Conservation (phyloP, 2,888 invertebrate genomes). For the Tachina lurida region DNA sequence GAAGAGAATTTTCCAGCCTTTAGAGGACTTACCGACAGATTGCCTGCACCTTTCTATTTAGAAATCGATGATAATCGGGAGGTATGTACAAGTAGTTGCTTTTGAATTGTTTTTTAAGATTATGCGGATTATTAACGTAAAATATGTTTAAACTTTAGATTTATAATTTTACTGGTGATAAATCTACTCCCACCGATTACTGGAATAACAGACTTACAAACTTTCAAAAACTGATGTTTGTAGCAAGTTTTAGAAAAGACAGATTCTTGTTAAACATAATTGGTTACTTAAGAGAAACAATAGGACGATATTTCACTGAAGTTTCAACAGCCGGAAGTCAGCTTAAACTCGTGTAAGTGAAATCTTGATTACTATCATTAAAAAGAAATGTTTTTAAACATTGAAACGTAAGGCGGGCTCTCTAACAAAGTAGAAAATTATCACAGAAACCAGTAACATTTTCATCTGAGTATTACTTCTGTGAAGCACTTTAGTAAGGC, state of each 20-base stretch:
- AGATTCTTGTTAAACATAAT: slow-evolving; percentile 92
- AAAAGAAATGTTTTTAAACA: background rate
- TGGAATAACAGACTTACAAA: slow-evolving; percentile 87
- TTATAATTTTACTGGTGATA: slow-evolving; percentile 84
- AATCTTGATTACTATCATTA: background rate
- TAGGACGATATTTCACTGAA: slow-evolving; percentile 92
- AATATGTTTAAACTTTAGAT: slow-evolving; percentile 82
- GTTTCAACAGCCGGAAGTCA: slow-evolving; percentile 87
- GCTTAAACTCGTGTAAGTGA: slow-evolving; percentile 79
- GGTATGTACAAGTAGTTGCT: slow-evolving; percentile 60
- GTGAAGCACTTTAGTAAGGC: no score
- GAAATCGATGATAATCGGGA: slow-evolving; percentile 85
- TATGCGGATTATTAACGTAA: background rate
- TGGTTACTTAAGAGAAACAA: slow-evolving; percentile 89
- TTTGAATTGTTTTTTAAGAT: background rate
- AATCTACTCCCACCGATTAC: slow-evolving; percentile 79
- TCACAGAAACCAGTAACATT: no score
- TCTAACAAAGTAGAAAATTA: no score
- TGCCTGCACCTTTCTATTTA: slow-evolving; percentile 85
- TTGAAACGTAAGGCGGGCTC: no score
- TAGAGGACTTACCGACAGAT: slow-evolving; percentile 84
- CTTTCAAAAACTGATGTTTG: slow-evolving; percentile 92
- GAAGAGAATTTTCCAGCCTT: slow-evolving; percentile 85
- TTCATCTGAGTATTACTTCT: no score
- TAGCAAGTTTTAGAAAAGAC: slow-evolving; percentile 91